Evolutionary conservation across 2,888 invertebrate genomes (phyloP), one percentile per base, ranked within the genome.

Genomic region (Encarsia formosa): DNA sequence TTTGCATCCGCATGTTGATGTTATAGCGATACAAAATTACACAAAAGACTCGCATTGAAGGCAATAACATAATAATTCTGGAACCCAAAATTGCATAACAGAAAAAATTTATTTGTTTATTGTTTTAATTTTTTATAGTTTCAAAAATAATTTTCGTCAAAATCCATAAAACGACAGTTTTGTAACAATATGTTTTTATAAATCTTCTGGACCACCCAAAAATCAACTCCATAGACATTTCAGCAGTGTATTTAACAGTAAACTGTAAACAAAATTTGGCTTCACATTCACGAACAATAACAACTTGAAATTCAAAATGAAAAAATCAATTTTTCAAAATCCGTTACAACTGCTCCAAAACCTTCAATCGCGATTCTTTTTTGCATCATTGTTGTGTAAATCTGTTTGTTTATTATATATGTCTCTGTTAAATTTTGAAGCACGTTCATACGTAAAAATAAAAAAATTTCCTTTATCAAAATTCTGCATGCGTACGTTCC

Each of bases 311-410:
- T 6, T 26, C 26, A 32, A 38, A 24, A 24, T 11, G 13, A 6
- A 34, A 47, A 52, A 47, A 38, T 11, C 11, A 35, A 26, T 32
- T 35, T 48, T 56, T 48, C 50, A 19, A 50, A 56, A 53, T 53
- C 53, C 51, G 45, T 50, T 54, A 57, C 56, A 57, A 48, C 51
- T 54, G 53, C 53, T 42, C 51, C 24, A n/a, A n/a, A 44, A 16
- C 34, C 56, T 54, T 51, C 45, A 49, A 47, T 51, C 34, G 32
- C 48, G 48, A 51, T 41, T 51, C 53, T 49, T 48, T 32, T 24
- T 23, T 39, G 26, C 29, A n/a, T 45, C 13, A 16, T 39, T 47
- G 38, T 35, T 47, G 16, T 26, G 11, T 8, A 22, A 34, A 15
- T 29, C n/a, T 24, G 46, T 47, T 44, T 26, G 20, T 38, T 11